A percentile compares a stretch with the other conserved stretches of the same genome.
Conservation (phyloP, 2,113 vertebrate genomes). For the Lophochroa leadbeateri region DNA sequence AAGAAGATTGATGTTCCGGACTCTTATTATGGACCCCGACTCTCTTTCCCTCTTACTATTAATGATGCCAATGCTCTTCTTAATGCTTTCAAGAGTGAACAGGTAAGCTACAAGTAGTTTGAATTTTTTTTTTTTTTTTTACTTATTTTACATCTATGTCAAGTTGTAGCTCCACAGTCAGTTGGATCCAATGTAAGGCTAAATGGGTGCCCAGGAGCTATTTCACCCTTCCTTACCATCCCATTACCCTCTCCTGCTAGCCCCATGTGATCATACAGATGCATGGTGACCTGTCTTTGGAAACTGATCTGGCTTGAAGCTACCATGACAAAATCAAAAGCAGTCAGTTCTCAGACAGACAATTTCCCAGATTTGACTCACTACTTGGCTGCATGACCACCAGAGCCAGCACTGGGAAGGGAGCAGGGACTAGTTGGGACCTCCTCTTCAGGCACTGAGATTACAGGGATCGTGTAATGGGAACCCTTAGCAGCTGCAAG, state of each 20-base stretch:
- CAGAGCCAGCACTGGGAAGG: neutral
- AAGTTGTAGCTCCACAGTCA: neutral
- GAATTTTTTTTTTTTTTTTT: neutral
- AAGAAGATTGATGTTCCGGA: constrained; percentile 80
- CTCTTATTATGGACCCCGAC: constrained; percentile 85
- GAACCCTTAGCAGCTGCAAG: neutral
- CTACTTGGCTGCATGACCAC: neutral
- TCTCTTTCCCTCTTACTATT: constrained; percentile 88
- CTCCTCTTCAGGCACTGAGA: neutral
- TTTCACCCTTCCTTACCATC: neutral
- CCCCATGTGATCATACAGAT: neutral
- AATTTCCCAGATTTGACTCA: neutral
- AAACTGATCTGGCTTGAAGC: neutral
- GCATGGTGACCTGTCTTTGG: neutral
- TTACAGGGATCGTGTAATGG: neutral
- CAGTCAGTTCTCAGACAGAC: neutral
- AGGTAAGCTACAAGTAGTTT: constrained; percentile 74
- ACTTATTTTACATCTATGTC: neutral
- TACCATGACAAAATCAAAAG: neutral
- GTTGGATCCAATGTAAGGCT: neutral
- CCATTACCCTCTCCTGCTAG: neutral
- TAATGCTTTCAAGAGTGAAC: constrained; percentile 85
- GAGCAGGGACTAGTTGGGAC: neutral
- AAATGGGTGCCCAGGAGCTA: neutral
- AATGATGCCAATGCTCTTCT: constrained; percentile 83